Evolutionary conservation across 2,888 invertebrate genomes (phyloP).

Genomic region (Nemotelus nigrinus): DNA sequence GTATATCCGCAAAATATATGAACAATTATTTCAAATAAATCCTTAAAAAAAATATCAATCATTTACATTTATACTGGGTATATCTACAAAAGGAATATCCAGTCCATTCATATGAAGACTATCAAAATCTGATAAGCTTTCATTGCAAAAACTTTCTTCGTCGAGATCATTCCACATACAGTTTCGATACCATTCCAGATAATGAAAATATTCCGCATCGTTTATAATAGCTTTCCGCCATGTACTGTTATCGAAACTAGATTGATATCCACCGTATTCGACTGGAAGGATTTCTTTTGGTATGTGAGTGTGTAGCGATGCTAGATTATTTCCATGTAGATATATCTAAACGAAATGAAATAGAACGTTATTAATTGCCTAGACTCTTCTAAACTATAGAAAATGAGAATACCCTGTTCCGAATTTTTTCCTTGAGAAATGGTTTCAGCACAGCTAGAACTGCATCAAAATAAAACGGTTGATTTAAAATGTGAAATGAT

Average conservation of each 20-base stretch:
- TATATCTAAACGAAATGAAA: slow-evolving; percentile 62
- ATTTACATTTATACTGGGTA: too few species aligned
- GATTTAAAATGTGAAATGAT: slow-evolving; percentile 77
- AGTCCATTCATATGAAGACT: slow-evolving; percentile 5
- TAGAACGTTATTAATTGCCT: not conserved
- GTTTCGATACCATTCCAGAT: slow-evolving; percentile 54
- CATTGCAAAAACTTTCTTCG: slow-evolving; percentile 8
- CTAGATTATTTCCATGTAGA: slow-evolving; percentile 75
- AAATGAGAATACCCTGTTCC: slow-evolving; percentile 61
- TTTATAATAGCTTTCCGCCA: slow-evolving; percentile 63
- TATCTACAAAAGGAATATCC: slow-evolving; percentile 19
- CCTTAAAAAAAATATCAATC: too few species aligned
- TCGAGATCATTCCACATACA: slow-evolving; percentile 19
- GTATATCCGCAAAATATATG: too few species aligned
- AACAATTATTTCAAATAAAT: too few species aligned
- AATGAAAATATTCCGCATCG: slow-evolving; percentile 63
- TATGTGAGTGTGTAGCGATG: slow-evolving; percentile 75
- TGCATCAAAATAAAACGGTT: slow-evolving; percentile 80
- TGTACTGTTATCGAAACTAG: slow-evolving; percentile 60
- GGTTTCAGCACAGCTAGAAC: slow-evolving; percentile 79
- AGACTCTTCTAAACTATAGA: not conserved
- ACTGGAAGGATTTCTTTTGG: slow-evolving; percentile 72
- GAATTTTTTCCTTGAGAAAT: slow-evolving; percentile 72
- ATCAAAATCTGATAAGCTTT: not conserved
- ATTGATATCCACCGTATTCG: slow-evolving; percentile 51